A percentile compares a stretch with the other conserved stretches of the same genome.
phyloP scores from a whole-genome alignment of 1,140 invertebrate genomes.

The Papilio xuthus region DNA sequence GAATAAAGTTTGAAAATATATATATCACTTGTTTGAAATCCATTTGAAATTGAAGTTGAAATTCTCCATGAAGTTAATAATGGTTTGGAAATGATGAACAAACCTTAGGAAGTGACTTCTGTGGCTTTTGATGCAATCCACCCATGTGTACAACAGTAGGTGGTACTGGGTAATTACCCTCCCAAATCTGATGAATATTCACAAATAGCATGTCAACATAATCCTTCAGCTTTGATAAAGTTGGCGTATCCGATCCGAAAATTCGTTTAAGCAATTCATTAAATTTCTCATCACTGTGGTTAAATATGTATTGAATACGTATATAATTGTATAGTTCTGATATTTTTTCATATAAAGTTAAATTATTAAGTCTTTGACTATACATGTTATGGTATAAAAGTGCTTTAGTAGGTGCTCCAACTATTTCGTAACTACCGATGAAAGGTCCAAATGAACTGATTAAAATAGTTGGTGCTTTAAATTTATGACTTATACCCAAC shows the following conservation, averaged over 20 bases:
- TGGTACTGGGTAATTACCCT: conserved; percentile 65
- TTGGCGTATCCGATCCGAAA: conserved; percentile 64
- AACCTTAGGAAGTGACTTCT: conserved; percentile 55
- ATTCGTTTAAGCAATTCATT: conserved; percentile 39
- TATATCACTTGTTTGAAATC: too few relatives aligned
- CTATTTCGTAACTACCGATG: conserved; percentile 1
- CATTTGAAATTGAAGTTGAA: neutral
- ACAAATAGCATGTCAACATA: conserved; percentile 79
- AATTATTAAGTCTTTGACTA: conserved; percentile 42
- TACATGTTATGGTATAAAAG: conserved; percentile 68
- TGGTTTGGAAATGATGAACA: neutral
- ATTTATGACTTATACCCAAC: conserved; percentile 22
- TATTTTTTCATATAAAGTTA: conserved; percentile 53
- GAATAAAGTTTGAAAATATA: neutral
- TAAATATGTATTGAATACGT: conserved; percentile 4
- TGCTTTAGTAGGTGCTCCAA: conserved; percentile 54
- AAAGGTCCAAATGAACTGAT: conserved; percentile 22
- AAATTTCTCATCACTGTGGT: neutral
- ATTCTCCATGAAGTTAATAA: neutral
- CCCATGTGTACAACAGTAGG: conserved; percentile 74
- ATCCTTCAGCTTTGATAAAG: conserved; percentile 65
- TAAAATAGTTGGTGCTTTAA: conserved; percentile 27
- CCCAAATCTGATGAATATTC: conserved; percentile 70
- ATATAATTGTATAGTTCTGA: conserved; percentile 44
- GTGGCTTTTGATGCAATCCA: conserved; percentile 70